Base-by-base conservation (phyloP, 2,888 invertebrate genomes). In the Cantharis nigra region DNA sequence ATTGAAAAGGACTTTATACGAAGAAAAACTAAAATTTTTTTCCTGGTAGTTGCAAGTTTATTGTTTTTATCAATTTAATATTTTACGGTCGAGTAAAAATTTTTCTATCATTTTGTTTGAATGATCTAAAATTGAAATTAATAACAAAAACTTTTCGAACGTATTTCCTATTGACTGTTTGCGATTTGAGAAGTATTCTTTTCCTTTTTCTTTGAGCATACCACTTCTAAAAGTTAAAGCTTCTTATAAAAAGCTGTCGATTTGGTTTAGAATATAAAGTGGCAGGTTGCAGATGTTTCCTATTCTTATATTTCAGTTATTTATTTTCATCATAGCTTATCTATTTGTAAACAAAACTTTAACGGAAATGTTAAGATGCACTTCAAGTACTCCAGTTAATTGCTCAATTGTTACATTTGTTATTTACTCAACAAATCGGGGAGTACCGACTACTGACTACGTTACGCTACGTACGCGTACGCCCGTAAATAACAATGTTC, bases 71-170 rank as follows among this genome's bases (percentile, higher is more conserved):
- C n/a, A 49, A 49, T 49, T 49, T 49, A n/a, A n/a, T 7, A 49
- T 49, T 49, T 49, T 49, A 49, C 49, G 49, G 49, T 49, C n/a
- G 49, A 49, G 49, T 49, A 49, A 49, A 49, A 49, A 49, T 49
- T 49, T 49, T 49, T 49, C 49, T 49, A 49, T 49, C 49, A 49
- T 49, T 49, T 49, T 49, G 49, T 49, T 49, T 49, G 65, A 67
- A 67, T 23, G 26, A 67, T 67, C 13, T 75, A 63, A 71, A 75
- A 75, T 75, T 75, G 33, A 75, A 71, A 75, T 75, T 75, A 75
- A 75, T 75, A 70, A 70, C 49, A 20, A 13, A 28, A 30, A 72
- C 63, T 74, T 74, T 16, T 23, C n/a, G 65, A 73, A 23, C 20
- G 20, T 65, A 33, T 69, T 33, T 69, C 67, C 23, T 30, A 49